Percentiles rank a stretch among this genome's conserved stretches.
These are phyloP conservation scores for Drosophila trichaetosa DNA, from an alignment of 2,888 invertebrate genomes.

Conservation along the genomic window DNA sequence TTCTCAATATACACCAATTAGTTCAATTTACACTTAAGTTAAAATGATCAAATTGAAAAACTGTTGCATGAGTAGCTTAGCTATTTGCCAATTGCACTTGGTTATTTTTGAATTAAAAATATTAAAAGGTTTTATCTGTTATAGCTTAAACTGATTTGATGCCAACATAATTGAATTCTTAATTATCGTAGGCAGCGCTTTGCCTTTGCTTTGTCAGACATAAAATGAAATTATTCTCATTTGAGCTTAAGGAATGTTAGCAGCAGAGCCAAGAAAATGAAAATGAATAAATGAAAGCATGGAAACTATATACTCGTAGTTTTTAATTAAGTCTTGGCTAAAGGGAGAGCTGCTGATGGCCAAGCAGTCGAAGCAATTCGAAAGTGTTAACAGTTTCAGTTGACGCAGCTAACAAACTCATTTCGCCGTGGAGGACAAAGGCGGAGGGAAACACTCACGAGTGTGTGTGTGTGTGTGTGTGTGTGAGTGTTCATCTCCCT, in stretches of 20 bases:
- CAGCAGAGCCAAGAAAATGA: slow-evolving; percentile 13
- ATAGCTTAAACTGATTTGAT: slow-evolving; percentile 45
- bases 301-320: slow-evolving; percentile 54
- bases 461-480: slow-evolving; percentile 6
- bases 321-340: slow-evolving; percentile 66
- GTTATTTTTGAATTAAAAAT: neutral
- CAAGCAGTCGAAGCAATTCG: slow-evolving; percentile 41
- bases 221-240: slow-evolving; percentile 69
- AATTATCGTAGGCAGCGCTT: slow-evolving; percentile 49
- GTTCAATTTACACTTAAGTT: neutral
- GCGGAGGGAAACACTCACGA: slow-evolving; percentile 1
- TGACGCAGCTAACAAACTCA: slow-evolving; percentile 63
- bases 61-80: fast-evolving
- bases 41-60: fast-evolving
- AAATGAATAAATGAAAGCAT: slow-evolving; percentile 3
- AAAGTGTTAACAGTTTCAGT: slow-evolving; percentile 71
- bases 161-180: slow-evolving; percentile 69
- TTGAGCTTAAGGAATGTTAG: slow-evolving; percentile 58
- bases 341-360: slow-evolving; percentile 53
- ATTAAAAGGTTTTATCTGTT: neutral
- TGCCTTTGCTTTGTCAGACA: slow-evolving; percentile 29
- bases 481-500: neutral
- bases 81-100: neutral
- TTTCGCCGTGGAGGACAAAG: slow-evolving; percentile 40
- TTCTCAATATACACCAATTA: neutral